Conservation (phyloP, 2,113 vertebrate species). For the Falco punctatus region DNA sequence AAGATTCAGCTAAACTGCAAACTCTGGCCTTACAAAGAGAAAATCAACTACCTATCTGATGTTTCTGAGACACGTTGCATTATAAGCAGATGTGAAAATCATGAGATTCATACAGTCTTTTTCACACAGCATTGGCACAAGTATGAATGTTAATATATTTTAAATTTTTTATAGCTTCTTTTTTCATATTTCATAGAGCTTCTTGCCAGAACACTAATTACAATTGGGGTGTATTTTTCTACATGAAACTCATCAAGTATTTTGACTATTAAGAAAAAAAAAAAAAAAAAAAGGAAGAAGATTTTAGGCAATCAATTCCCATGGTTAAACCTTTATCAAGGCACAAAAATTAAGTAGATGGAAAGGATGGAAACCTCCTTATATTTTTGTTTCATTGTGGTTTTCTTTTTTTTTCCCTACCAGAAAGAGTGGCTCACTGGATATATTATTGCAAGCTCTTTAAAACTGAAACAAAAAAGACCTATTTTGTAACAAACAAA, state of each 20-base stretch:
- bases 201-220: neutral
- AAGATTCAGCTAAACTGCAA: constrained; percentile 9
- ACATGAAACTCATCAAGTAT: neutral
- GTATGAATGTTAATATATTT: neutral
- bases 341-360: neutral
- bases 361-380: neutral
- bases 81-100: neutral
- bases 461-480: neutral
- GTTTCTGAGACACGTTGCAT: neutral
- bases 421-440: neutral
- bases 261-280: neutral
- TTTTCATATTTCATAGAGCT: neutral
- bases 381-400: neutral
- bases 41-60: neutral
- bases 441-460: neutral
- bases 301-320: neutral
- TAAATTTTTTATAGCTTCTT: fast-evolving
- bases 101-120: neutral
- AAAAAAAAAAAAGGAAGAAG: too few relatives aligned
- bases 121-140: neutral
- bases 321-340: neutral
- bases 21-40: neutral
- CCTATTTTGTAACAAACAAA: neutral
- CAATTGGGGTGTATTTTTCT: fast-evolving
- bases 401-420: neutral